Conservation (phyloP, 64 coral and sea anemone genomes). For the Exaiptasia diaphana region DNA sequence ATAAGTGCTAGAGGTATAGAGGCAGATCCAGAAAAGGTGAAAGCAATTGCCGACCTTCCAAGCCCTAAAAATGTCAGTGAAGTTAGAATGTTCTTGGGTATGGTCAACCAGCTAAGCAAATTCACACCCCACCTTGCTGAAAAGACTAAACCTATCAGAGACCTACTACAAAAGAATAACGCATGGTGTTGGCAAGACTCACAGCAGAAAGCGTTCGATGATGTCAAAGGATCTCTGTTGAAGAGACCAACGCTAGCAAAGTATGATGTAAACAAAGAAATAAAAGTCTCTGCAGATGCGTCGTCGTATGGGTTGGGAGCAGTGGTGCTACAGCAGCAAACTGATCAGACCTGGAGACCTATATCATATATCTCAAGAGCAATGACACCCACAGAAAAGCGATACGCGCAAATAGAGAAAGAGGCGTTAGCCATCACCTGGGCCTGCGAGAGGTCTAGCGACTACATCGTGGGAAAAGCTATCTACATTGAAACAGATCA, state of each 20-base stretch:
- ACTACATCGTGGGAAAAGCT: slow-evolving; percentile 22
- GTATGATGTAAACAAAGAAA: slow-evolving; percentile 46
- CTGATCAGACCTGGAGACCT: slow-evolving; percentile 33
- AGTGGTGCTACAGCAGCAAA: slow-evolving; percentile 36
- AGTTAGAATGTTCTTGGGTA: background rate
- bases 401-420: slow-evolving; percentile 51
- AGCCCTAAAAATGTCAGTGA: background rate
- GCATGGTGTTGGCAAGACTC: background rate
- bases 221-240: background rate
- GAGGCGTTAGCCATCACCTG: slow-evolving; percentile 34
- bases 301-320: slow-evolving; percentile 43
- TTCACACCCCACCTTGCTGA: slow-evolving; percentile 24
- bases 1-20: background rate
- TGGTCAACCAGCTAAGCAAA: background rate
- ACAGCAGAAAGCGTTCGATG: slow-evolving; percentile 18
- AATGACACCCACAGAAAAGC: slow-evolving; percentile 37
- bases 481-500: background rate
- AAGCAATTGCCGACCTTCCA: background rate
- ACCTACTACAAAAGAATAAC: slow-evolving; percentile 3
- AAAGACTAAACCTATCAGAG: slow-evolving; percentile 6
- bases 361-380: slow-evolving; percentile 41
- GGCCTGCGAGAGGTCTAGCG: slow-evolving; percentile 43
- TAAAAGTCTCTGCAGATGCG: slow-evolving; percentile 37
- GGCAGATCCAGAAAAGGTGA: slow-evolving; percentile 1
- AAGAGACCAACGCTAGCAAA: background rate